Evolutionary conservation across 37 sponge, comb jelly and placozoan species (phyloP), one percentile per base, ranked within the genome.

Genomic region (Spongilla lacustris): DNA sequence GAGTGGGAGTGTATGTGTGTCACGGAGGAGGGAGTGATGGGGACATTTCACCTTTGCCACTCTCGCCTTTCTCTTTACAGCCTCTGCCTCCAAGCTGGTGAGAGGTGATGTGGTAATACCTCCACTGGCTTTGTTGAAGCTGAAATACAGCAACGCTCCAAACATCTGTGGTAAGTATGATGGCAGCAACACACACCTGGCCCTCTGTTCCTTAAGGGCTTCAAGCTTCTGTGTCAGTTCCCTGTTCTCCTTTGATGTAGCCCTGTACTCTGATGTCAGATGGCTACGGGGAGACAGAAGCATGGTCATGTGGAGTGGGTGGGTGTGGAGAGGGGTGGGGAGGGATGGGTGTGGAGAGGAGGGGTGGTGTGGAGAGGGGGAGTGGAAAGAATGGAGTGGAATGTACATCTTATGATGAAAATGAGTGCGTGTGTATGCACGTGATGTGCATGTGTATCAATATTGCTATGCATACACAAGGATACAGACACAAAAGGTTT

Each of bases 211-310:
- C 46, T 83, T 68, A 28, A 89, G 21, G 10, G 69, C 34, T 21
- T 38, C 25, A 10, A 84, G 66, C 72, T 78, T 77, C 46, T 70
- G 83, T 21, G 76, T 75, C 26, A 89, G 36, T 24, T 78, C 67
- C 8, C 84, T 35, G 71, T 71, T 24, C 68, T 78, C 66, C 84
- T 77, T 83, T 23, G 66, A 66, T 28, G 71, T 31, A 6, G 22
- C 66, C 10, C 79, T 77, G 69, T 89, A 83, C 73, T 89, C 84
- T 36, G 32, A 23, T 17, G 50, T 37, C 34, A 88, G 83, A 21
- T 34, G 22, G 34, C 88, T 88, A 73, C 6, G 14, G 29, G 5
- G 0, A 30, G 1, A 46, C 8, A 46, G 8, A 46, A 46, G 8
- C 4, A 46, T 10, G 46, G 8, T 46, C 8, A 10, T 46, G 8